Evolutionary conservation across 2,888 invertebrate species (phyloP), one percentile per base, ranked within the genome.

Genomic region (Crematogaster levior): DNA sequence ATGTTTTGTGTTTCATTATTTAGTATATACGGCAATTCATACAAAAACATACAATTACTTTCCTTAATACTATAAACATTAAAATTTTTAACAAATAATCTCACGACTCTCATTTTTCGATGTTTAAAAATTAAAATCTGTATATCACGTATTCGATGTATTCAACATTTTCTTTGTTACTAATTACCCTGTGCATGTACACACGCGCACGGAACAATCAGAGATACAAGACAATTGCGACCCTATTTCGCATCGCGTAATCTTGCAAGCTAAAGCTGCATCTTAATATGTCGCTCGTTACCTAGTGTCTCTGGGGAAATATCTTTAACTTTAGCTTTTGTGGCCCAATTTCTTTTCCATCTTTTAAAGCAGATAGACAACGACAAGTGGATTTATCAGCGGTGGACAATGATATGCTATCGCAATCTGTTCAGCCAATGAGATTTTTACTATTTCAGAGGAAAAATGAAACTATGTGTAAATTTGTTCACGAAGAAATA

Each of bases 251-350:
- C 77, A 34, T 68, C 53, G 68, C 24, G 21, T 75, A 77, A 68
- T 79, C 70, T 79, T 43, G 30, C 43, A 43, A 48, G 34, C 56
- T 68, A 58, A 79, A 68, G 70, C 56, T 68, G 70, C 24, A 43
- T 68, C 77, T 68, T 79, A 79, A 79, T 79, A 77, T 43, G 53
- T 34, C 53, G 77, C 53, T 65, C 51, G 65, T 77, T 66, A 66
- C 53, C 18, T 24, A 21, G 12, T 43, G 34, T 68, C 77, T 56
- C 70, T 21, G 5, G 77, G 77, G 70, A 79, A 79, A 79, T 79
- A 79, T 34, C 77, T 79, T 77, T 58, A 79, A 79, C 77, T n/a
- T n/a, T n/a, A n/a, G 56, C 43, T 79, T 68, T 79, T 68, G 43
- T 21, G 56, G 77, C 18, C 56, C 34, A 66, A 43, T 68, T 77